Evolutionary conservation across 2,888 invertebrate species (phyloP), one percentile per base, ranked within the genome.

Genomic region (Athalia circularis): DNA sequence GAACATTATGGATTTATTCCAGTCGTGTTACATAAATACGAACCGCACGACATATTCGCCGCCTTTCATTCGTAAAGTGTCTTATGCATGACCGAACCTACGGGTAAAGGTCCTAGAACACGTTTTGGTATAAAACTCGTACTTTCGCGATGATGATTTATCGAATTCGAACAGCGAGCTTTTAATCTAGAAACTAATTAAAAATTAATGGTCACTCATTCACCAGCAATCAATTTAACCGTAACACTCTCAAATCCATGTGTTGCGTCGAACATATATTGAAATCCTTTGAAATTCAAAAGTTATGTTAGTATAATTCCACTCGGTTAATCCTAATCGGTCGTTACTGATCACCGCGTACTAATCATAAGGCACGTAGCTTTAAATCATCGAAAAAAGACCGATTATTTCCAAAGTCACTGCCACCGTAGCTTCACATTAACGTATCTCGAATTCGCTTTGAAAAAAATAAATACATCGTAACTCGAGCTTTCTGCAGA

Each of bases 1-100:
- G 59, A 48, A 57, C 77, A 59, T 47, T 77, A 77, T 77, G 77
- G 77, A 77, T 77, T 77, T 77, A 77, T 77, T 77, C 77, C 65
- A 67, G 65, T 77, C 77, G 77, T 77, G 77, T 77, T 77, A 77
- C 77, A 67, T 77, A 65, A 77, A 67, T 65, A 77, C 65, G 3
- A 77, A 67, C 77, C 67, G 57, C 65, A 65, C 77, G 77, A 77
- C 65, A 77, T 65, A 48, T 65, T 65, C 65, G 45, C 77, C 67
- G 65, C 57, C 77, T 77, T 47, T 77, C 77, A 65, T 77, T 77
- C 77, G 67, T 57, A 62, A 77, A 77, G 77, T 77, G 77, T 67
- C 77, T 77, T 65, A 65, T 77, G 77, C 77, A 77, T 57, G 77
- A 65, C 57, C 72, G 59, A 72, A 72, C 72, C 72, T 47, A 59